phyloP scores from a whole-genome alignment of 2,113 vertebrate species.

The Upupa epops region DNA sequence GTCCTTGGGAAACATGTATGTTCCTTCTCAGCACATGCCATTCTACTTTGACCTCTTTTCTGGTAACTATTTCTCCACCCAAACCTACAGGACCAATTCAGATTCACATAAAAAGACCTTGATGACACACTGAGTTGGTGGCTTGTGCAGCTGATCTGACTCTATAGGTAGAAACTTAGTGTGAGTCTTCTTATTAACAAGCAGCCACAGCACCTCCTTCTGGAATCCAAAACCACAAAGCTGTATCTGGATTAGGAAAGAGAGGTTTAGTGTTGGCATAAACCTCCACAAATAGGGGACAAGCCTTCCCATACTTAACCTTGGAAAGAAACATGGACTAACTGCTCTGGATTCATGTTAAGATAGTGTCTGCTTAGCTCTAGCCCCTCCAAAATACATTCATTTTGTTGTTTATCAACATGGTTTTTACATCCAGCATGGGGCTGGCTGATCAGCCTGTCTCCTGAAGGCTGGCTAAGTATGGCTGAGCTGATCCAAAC shows the following conservation, averaged over 20 bases:
- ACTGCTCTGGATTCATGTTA: neutral
- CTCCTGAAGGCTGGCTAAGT: neutral
- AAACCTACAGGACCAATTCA: neutral
- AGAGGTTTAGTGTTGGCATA: neutral
- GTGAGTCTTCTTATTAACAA: neutral
- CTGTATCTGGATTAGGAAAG: neutral
- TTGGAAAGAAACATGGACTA: rapidly evolving
- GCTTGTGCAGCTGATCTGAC: neutral
- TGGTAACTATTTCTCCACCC: neutral
- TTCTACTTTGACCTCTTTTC: neutral
- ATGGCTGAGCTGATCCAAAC: neutral
- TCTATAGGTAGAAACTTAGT: neutral
- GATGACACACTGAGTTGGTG: neutral
- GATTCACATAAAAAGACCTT: neutral
- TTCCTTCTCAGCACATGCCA: neutral
- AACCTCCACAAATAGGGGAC: neutral
- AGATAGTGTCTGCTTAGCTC: neutral
- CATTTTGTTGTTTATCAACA: neutral
- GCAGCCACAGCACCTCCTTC: neutral
- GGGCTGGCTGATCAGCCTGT: neutral
- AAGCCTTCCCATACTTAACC: neutral
- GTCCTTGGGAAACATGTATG: neutral
- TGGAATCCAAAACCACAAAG: neutral
- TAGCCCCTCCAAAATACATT: neutral
- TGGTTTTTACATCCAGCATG: neutral